These are phyloP conservation scores for Agapornis roseicollis DNA, from an alignment of 2,113 vertebrate genomes.

Conservation along the genomic window DNA sequence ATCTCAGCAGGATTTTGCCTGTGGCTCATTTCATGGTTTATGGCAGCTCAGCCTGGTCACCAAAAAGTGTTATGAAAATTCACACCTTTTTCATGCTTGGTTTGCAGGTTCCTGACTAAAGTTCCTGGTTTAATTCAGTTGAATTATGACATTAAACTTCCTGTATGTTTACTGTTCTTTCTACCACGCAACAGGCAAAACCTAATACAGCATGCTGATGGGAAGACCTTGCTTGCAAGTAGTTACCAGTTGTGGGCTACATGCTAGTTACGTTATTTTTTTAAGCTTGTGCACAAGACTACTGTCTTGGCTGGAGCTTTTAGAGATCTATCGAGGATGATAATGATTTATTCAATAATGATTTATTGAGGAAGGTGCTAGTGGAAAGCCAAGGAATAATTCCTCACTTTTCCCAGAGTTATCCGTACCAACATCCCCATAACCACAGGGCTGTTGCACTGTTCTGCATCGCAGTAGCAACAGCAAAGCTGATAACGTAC, in stretches of 20 bases:
- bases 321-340: no score
- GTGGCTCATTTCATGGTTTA: neutral
- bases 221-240: neutral
- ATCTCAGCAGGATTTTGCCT: neutral
- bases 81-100: neutral
- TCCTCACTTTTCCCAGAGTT: neutral
- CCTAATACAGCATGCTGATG: neutral
- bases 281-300: neutral
- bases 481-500: accelerated
- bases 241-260: neutral
- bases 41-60: neutral
- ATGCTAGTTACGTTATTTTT: accelerated
- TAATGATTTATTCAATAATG: neutral
- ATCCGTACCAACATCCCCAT: no score
- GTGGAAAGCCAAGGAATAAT: neutral
- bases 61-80: neutral
- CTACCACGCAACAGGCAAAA: neutral
- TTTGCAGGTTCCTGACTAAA: neutral
- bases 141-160: neutral
- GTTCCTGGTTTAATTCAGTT: neutral
- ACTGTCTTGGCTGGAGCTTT: neutral
- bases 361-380: neutral
- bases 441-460: neutral
- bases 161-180: neutral
- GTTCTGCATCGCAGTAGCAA: neutral